Percentiles rank a stretch among this genome's conserved stretches.
Conservation (phyloP, 2,888 invertebrate species). For the Petrolisthes manimaculis region DNA sequence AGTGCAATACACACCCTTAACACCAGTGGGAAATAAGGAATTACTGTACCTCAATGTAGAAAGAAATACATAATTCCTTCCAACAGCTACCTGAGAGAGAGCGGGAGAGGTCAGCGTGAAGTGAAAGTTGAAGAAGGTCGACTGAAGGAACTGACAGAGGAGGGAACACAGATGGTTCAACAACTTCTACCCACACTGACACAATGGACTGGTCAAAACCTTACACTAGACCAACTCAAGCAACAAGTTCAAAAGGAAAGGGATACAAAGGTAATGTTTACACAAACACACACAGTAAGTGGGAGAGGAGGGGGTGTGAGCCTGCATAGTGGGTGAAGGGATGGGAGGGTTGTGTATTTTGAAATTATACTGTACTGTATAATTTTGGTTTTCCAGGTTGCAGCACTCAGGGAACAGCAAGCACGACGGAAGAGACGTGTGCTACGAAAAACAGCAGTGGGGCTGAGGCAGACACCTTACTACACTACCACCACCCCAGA, state of each 20-base stretch:
- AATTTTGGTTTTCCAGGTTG: slow-evolving; percentile 24
- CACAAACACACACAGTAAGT: not conserved
- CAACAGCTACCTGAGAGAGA: slow-evolving; percentile 40
- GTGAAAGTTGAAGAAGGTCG: slow-evolving; percentile 22
- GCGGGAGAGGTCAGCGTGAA: not conserved
- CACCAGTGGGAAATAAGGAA: too few species aligned
- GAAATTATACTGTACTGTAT: not conserved
- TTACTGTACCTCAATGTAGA: not conserved
- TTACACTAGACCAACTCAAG: slow-evolving; percentile 46
- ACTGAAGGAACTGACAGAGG: slow-evolving; percentile 37
- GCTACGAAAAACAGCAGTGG: slow-evolving; percentile 2
- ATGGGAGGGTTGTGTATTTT: too few species aligned
- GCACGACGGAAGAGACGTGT: slow-evolving; percentile 28
- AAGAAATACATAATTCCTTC: not conserved
- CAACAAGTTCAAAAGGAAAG: slow-evolving; percentile 45
- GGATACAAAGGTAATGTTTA: slow-evolving; percentile 36
- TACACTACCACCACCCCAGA: not conserved
- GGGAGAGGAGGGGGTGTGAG: too few species aligned
- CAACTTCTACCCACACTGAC: slow-evolving; percentile 32
- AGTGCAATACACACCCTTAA: not conserved
- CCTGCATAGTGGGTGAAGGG: too few species aligned
- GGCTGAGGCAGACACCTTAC: not conserved
- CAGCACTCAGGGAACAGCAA: slow-evolving; percentile 43
- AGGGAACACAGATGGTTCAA: slow-evolving; percentile 38
- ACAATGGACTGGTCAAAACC: slow-evolving; percentile 24